These are phyloP conservation scores for Pyrrhura leucotis DNA, from an alignment of 2,797 vertebrate species.

Conservation along the genomic window DNA sequence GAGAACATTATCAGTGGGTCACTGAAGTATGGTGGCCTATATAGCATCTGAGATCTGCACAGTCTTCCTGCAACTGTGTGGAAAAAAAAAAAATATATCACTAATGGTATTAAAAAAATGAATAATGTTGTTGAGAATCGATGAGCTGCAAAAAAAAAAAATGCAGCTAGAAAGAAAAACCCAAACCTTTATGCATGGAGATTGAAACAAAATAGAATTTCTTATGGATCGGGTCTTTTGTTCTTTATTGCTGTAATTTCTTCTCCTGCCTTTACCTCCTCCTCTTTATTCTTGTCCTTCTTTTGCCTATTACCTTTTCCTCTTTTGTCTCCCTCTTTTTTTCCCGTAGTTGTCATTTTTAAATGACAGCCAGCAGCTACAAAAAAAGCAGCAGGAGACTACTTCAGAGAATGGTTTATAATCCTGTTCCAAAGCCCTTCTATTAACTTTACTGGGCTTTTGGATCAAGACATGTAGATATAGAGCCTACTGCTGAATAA, in stretches of 20 bases:
- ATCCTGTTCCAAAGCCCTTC: slow-evolving; percentile 7
- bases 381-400: not conserved
- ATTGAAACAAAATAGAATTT: not conserved
- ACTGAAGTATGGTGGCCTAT: not conserved
- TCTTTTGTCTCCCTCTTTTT: slow-evolving; percentile 20
- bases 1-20: not conserved
- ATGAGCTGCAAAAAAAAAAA: not conserved
- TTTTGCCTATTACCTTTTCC: not conserved
- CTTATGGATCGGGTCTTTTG: not conserved
- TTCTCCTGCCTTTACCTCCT: not conserved
- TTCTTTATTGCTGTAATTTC: not conserved
- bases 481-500: slow-evolving; percentile 13
- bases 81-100: not conserved
- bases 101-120: not conserved
- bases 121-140: not conserved
- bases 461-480: not conserved
- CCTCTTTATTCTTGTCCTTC: not conserved
- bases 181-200: not conserved
- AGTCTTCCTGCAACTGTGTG: not conserved
- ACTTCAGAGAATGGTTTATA: slow-evolving; percentile 14
- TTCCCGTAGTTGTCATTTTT: slow-evolving; percentile 31
- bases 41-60: not conserved
- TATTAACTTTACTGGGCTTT: slow-evolving; percentile 8
- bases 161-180: not conserved
- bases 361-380: slow-evolving; percentile 43